These are phyloP conservation scores for Drosophila nikananu DNA, from an alignment of 1,140 invertebrate species.

Conservation along the genomic window DNA sequence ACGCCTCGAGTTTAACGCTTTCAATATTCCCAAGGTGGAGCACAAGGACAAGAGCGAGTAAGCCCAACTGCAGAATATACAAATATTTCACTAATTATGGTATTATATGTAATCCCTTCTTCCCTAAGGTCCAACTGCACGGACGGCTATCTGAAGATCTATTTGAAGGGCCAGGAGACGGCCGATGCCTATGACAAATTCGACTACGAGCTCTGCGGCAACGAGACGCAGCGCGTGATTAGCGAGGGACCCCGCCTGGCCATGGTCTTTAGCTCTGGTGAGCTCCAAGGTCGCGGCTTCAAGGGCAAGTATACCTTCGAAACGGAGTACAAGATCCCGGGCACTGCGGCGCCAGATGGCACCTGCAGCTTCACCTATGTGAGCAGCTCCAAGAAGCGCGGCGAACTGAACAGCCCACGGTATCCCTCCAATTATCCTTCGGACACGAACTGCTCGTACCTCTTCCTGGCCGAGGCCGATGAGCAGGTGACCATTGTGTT, in stretches of 20 bases:
- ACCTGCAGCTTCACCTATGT: slow-evolving; percentile 96
- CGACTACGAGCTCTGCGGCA: slow-evolving; percentile 96
- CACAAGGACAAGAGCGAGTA: slow-evolving; percentile 86
- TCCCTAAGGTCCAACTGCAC: slow-evolving; percentile 89
- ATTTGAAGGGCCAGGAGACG: slow-evolving; percentile 96
- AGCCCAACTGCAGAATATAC: background rate
- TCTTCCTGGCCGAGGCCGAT: slow-evolving; percentile 93
- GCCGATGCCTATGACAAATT: slow-evolving; percentile 96
- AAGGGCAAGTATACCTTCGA: slow-evolving; percentile 89
- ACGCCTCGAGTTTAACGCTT: slow-evolving; percentile 93
- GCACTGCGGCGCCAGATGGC: slow-evolving; percentile 95
- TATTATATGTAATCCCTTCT: background rate
- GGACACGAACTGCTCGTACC: slow-evolving; percentile 96
- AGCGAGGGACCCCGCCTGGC: slow-evolving; percentile 97
- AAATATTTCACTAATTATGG: background rate
- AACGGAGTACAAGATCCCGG: slow-evolving; percentile 96
- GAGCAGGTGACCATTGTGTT: slow-evolving; percentile 97
- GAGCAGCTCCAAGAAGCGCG: slow-evolving; percentile 93
- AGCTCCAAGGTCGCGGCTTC: slow-evolving; percentile 95
- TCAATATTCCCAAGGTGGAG: slow-evolving; percentile 94
- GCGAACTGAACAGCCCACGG: slow-evolving; percentile 97
- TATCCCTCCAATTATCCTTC: slow-evolving; percentile 98
- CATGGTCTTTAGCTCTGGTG: slow-evolving; percentile 96
- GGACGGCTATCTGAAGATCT: slow-evolving; percentile 96
- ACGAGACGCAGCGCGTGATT: slow-evolving; percentile 89